Evolutionary conservation across 2,888 invertebrate species (phyloP).

Genomic region (Muschampia plurimacula): DNA sequence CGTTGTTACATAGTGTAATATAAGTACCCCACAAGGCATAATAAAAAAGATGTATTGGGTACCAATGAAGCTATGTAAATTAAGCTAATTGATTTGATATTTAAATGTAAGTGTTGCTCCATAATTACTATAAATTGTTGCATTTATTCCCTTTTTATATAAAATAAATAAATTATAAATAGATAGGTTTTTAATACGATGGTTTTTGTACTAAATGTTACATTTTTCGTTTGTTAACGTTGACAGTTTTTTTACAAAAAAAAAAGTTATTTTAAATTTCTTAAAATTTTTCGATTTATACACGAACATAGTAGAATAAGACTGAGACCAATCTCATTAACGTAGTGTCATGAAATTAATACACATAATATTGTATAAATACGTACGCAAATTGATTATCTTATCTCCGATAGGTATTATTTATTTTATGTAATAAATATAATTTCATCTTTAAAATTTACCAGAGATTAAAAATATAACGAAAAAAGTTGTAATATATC

Average conservation of each 20-base stretch:
- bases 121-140: conserved; percentile 44
- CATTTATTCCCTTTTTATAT: conserved; percentile 59
- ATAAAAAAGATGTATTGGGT: not conserved
- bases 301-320: conserved; percentile 61
- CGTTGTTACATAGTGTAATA: not conserved
- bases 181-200: conserved; percentile 68
- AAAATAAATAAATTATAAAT: conserved; percentile 51
- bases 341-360: conserved; percentile 17
- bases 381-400: no score
- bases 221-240: conserved; percentile 51
- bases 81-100: not conserved
- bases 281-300: conserved; percentile 41
- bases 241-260: conserved; percentile 36
- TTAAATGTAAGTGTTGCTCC: conserved; percentile 30
- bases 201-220: conserved; percentile 63
- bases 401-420: conserved; percentile 13
- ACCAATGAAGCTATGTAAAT: conserved; percentile 20
- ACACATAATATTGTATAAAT: not conserved
- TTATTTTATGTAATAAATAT: conserved; percentile 12
- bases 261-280: conserved; percentile 30
- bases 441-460: not conserved
- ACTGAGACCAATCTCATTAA: conserved; percentile 75
- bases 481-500: not conserved
- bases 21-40: not conserved
- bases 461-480: not conserved